Evolutionary conservation across 2,113 vertebrate species (phyloP), one percentile per base, ranked within the genome.

Genomic region (Dascyllus trimaculatus): DNA sequence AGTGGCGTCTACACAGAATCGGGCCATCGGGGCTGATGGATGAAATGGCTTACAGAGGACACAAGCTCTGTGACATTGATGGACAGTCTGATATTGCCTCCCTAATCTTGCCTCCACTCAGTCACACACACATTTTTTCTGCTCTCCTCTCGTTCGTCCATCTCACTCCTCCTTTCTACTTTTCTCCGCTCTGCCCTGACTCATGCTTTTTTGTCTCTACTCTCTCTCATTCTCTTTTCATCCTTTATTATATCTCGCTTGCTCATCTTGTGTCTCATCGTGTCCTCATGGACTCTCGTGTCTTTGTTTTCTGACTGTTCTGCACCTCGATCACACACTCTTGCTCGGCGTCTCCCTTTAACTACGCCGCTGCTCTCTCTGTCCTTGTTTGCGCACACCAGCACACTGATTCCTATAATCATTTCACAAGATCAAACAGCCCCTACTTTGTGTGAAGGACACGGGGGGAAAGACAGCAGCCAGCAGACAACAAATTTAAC

Each of bases 71-170:
- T 89, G 92, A 92, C 91, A 86, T 85, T 93, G 92, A 93, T 93
- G 89, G 92, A 92, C 89, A 92, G 78, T 70, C 84, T 86, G 90
- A 92, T 92, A 93, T 91, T 90, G 75, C 84, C 89, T 90, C 75
- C 77, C 84, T 91, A 84, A 91, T 90, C 87, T 89, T 71, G 68
- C 83, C 81, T 71, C 63, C 75, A 57, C 82, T 77, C 89, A 56
- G 48, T 53, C 80, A 49, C 56, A 21, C 63, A 32, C 63, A n/a
- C 65, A 43, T 19, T 43, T 58, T n/a, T 11, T 56, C 74, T 26
- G 22, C 61, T 53, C 64, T 58, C 49, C 67, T 65, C 76, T 75
- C 78, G 38, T 69, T 74, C 43, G 18, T 78, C 46, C 59, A 48
- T 60, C 71, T 53, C 48, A 29, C 58, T 68, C 64, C 53, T 57